Evolutionary conservation across 2,797 vertebrate species (phyloP).

Genomic region (Coranthus polyacanthus): DNA sequence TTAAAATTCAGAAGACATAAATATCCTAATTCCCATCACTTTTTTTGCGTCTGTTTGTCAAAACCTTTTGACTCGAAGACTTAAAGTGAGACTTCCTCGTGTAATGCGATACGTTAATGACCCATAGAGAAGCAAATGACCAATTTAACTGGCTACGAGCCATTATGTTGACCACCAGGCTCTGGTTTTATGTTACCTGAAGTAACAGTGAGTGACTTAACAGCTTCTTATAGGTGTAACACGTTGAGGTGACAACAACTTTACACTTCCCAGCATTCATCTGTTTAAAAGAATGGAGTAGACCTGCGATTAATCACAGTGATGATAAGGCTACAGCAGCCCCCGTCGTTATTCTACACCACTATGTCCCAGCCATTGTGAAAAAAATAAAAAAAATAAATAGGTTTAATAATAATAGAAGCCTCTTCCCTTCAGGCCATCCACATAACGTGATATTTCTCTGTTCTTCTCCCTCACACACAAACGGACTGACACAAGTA

Average conservation of each 20-base stretch:
- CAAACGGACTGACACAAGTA: constrained; percentile 34
- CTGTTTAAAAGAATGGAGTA: no score
- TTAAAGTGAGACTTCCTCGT: constrained; percentile 61
- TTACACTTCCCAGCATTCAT: constrained; percentile 12
- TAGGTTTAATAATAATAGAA: no score
- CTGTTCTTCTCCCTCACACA: not conserved
- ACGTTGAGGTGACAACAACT: constrained; percentile 32
- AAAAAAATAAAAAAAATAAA: no score
- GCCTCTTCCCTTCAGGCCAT: no score
- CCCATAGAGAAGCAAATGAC: constrained; percentile 56
- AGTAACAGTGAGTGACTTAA: constrained; percentile 33
- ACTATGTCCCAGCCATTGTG: no score
- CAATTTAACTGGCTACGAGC: constrained; percentile 55
- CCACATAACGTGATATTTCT: no score
- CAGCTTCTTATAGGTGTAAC: constrained; percentile 40
- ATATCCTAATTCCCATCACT: no score
- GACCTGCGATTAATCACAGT: constrained; percentile 8
- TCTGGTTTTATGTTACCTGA: constrained; percentile 53
- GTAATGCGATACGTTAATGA: constrained; percentile 69
- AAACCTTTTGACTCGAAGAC: constrained; percentile 17
- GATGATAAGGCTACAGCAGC: constrained; percentile 15
- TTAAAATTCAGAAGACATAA: no score
- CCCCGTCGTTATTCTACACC: no score
- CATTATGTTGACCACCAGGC: constrained; percentile 62
- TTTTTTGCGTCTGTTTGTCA: constrained; percentile 15